Percentiles rank a stretch among this genome's conserved stretches.
Conservation (phyloP, 2,113 vertebrate genomes). For the Forbesichthys agassizii region DNA sequence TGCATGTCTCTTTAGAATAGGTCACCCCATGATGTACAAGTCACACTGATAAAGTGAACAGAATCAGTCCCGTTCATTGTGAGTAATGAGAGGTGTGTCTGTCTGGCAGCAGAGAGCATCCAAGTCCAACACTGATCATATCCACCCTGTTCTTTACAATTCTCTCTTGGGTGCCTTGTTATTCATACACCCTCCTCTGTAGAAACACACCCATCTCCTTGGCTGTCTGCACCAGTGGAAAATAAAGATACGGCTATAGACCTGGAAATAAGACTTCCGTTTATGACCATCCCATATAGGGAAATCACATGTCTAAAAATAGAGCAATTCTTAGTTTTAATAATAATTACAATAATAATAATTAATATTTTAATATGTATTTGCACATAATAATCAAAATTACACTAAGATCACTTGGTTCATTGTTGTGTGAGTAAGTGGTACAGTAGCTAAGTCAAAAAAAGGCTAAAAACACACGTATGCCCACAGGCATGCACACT, state of each 20-base stretch:
- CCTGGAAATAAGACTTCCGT: too few relatives aligned
- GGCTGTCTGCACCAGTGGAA: too few relatives aligned
- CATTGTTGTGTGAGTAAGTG: background rate
- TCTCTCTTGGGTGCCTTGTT: conserved; percentile 13
- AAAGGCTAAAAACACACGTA: background rate
- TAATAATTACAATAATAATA: too few relatives aligned
- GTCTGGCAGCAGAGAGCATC: background rate
- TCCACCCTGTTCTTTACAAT: conserved; percentile 33
- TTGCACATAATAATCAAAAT: too few relatives aligned
- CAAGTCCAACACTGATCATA: conserved; percentile 5
- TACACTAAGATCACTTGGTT: background rate
- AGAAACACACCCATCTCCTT: too few relatives aligned
- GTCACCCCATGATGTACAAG: background rate
- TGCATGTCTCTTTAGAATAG: background rate
- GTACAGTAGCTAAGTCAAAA: too few relatives aligned
- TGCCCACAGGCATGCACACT: background rate
- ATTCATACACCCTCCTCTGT: too few relatives aligned
- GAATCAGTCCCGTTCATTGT: conserved; percentile 19
- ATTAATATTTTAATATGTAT: too few relatives aligned
- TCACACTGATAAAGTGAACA: background rate
- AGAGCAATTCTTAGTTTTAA: background rate
- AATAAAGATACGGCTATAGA: too few relatives aligned
- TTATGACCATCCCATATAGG: too few relatives aligned
- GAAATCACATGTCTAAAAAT: too few relatives aligned
- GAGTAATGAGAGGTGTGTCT: conserved; percentile 1